Evolutionary conservation across 1,140 invertebrate genomes (phyloP).

Genomic region (Nomia melanderi): DNA sequence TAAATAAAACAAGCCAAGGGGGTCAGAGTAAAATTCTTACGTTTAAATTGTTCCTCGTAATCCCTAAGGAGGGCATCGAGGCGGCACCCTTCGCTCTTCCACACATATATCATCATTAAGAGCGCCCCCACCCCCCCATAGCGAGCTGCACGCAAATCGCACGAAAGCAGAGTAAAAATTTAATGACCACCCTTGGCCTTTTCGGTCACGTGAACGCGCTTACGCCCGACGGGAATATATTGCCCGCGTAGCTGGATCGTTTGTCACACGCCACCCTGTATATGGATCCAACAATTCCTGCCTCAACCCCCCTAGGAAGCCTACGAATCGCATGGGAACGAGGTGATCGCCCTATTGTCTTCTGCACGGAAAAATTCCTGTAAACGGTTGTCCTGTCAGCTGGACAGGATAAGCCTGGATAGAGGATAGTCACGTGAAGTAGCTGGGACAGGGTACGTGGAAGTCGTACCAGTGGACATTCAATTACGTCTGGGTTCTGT

Average conservation of each 20-base stretch:
- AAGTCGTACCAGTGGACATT: conserved; percentile 4
- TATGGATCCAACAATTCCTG: conserved; percentile 15
- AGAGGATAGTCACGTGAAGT: conserved; percentile 16
- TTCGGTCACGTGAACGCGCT: conserved; percentile 50
- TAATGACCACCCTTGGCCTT: conserved; percentile 56
- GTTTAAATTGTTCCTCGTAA: conserved; percentile 3
- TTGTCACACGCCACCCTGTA: conserved; percentile 53
- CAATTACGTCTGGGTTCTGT: conserved; percentile 8
- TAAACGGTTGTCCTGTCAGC: conserved; percentile 8
- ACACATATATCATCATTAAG: conserved; percentile 60
- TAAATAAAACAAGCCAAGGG: conserved; percentile 12
- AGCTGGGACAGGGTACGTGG: neutral
- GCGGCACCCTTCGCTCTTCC: conserved; percentile 26
- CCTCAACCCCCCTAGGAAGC: neutral
- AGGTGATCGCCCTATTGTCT: conserved; percentile 28
- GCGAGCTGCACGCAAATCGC: conserved; percentile 54
- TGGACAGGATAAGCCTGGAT: neutral
- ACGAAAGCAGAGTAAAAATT: conserved; percentile 64
- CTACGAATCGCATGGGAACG: conserved; percentile 28
- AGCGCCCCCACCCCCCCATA: neutral
- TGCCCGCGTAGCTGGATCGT: conserved; percentile 33
- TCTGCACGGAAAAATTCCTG: neutral
- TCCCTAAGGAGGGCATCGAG: conserved; percentile 9
- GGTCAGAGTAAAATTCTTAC: neutral
- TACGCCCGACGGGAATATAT: conserved; percentile 57